These are phyloP conservation scores for Pinna nobilis DNA, from an alignment of 1,140 invertebrate species.

Conservation along the genomic window DNA sequence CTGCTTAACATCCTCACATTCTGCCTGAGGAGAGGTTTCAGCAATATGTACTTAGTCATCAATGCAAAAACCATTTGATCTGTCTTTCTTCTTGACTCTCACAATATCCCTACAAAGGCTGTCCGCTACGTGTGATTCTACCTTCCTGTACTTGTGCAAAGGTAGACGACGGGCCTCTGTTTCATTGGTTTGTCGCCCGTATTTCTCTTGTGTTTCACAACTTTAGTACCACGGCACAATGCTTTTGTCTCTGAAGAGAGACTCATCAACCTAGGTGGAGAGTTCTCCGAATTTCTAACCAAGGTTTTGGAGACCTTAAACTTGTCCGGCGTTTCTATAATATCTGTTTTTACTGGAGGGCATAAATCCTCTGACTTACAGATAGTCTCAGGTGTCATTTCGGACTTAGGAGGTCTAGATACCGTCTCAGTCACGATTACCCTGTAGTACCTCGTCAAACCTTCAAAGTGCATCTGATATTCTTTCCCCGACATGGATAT, in stretches of 20 bases:
- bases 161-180: slow-evolving; percentile 9
- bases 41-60: no score
- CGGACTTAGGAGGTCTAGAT: no score
- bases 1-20: no score
- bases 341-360: not conserved
- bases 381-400: no score
- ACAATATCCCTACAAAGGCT: slow-evolving; percentile 73
- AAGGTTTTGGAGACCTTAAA: not conserved
- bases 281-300: not conserved
- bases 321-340: not conserved
- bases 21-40: no score
- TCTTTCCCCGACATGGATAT: not conserved
- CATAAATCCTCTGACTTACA: not conserved
- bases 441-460: slow-evolving; percentile 7
- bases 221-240: slow-evolving; percentile 14
- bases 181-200: no score
- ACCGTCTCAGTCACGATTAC: not conserved
- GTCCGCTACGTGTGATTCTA: slow-evolving; percentile 1
- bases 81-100: slow-evolving; percentile 74
- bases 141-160: not conserved
- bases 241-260: slow-evolving; percentile 1
- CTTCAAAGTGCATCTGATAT: slow-evolving; percentile 9
- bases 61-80: slow-evolving; percentile 74
- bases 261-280: slow-evolving; percentile 27
- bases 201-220: slow-evolving; percentile 20